These are phyloP conservation scores for Drosophila murphyi DNA, from an alignment of 1,140 invertebrate genomes.

Conservation along the genomic window DNA sequence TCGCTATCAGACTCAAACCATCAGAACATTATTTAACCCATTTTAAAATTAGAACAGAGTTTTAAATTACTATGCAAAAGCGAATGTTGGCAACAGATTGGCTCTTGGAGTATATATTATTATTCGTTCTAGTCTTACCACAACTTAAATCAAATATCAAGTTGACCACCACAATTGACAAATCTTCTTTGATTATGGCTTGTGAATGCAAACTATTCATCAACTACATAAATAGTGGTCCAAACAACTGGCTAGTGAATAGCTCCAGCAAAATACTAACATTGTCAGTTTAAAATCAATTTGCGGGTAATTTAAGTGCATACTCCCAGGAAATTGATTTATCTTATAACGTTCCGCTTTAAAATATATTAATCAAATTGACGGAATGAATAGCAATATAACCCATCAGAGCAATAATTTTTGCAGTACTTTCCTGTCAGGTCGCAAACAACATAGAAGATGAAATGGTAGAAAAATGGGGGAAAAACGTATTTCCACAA, in stretches of 20 bases:
- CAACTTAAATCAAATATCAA: not conserved
- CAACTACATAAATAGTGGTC: not conserved
- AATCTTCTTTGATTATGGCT: not conserved
- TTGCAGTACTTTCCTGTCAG: no score
- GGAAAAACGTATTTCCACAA: no score
- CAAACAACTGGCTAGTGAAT: conserved; percentile 29
- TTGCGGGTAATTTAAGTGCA: conserved; percentile 61
- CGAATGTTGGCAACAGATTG: no score
- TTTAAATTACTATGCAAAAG: no score
- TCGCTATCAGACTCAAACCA: no score
- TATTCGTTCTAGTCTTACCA: no score
- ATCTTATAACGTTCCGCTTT: conserved; percentile 71
- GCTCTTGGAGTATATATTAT: no score
- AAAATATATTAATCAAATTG: conserved; percentile 68
- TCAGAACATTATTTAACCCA: no score
- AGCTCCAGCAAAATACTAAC: conserved; percentile 40
- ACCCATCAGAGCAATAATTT: no score
- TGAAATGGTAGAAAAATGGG: no score
- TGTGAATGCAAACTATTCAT: not conserved
- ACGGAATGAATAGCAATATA: not conserved
- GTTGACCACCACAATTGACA: not conserved
- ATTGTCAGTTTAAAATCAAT: conserved; percentile 74
- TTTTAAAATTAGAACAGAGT: no score
- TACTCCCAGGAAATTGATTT: conserved; percentile 49
- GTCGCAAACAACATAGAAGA: no score